Evolutionary conservation across 2,113 vertebrate species (phyloP).

Genomic region (Myodes glareolus): DNA sequence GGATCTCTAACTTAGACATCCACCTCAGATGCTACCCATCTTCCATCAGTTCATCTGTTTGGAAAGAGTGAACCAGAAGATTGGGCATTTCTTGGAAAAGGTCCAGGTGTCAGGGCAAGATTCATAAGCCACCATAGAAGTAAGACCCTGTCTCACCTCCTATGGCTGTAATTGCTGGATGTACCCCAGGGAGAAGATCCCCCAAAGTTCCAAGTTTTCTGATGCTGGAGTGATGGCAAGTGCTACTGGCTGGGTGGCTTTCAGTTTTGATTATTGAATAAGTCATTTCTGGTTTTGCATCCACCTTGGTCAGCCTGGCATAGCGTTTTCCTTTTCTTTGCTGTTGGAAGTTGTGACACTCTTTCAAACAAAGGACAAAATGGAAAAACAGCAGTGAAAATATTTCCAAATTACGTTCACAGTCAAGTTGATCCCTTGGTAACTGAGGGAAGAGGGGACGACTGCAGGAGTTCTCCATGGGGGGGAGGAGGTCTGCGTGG

Average conservation of each 20-base stretch:
- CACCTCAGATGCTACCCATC: not conserved
- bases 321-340: slow-evolving; percentile 52
- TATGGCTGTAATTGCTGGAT: not conserved
- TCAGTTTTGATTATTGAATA: slow-evolving; percentile 53
- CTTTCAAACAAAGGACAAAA: slow-evolving; percentile 70
- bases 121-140: not conserved
- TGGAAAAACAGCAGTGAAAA: slow-evolving; percentile 68
- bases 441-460: slow-evolving; percentile 1
- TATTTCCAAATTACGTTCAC: slow-evolving; percentile 72
- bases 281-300: slow-evolving; percentile 56
- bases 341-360: slow-evolving; percentile 56
- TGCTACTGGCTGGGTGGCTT: slow-evolving; percentile 39
- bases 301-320: not conserved
- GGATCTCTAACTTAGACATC: not conserved
- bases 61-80: not conserved
- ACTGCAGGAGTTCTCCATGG: not conserved
- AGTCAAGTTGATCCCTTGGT: slow-evolving; percentile 48
- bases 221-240: not conserved
- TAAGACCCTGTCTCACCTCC: not conserved
- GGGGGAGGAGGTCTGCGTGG: not conserved
- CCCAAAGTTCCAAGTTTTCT: not conserved
- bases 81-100: not conserved
- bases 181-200: not conserved
- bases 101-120: not conserved
- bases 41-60: not conserved